A percentile compares a stretch with the other conserved stretches of the same genome.
Evolutionary conservation across 2,888 invertebrate species (phyloP).

Genomic region (Urechis unicinctus): DNA sequence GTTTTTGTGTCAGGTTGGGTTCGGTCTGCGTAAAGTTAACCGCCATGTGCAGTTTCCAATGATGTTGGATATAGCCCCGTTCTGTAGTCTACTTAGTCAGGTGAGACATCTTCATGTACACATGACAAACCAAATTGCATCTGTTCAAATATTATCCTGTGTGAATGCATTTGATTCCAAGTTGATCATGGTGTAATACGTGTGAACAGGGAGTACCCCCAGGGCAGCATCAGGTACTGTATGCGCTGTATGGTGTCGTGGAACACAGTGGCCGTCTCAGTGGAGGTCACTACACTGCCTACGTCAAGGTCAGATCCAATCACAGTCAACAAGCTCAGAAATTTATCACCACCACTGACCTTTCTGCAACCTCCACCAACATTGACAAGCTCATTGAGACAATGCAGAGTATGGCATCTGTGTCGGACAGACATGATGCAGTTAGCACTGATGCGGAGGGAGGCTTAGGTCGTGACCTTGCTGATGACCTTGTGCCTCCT

Average conservation of each 20-base stretch:
- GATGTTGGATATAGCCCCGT: slow-evolving; percentile 80
- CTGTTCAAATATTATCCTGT: background rate
- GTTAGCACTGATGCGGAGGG: background rate
- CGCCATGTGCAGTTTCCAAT: slow-evolving; percentile 82
- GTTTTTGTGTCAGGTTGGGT: slow-evolving; percentile 39
- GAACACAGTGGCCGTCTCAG: slow-evolving; percentile 88
- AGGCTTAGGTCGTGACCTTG: slow-evolving; percentile 20
- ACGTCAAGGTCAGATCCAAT: slow-evolving; percentile 68
- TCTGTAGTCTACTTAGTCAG: slow-evolving; percentile 64
- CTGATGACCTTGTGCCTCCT: slow-evolving; percentile 31
- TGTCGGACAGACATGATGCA: background rate
- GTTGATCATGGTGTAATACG: background rate
- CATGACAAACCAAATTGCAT: background rate
- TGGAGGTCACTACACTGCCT: slow-evolving; percentile 89
- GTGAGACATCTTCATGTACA: slow-evolving; percentile 27
- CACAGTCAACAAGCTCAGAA: background rate
- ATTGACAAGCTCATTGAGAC: background rate
- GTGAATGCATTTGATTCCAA: background rate
- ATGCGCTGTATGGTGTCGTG: slow-evolving; percentile 89
- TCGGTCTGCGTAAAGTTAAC: slow-evolving; percentile 73
- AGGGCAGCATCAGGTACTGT: slow-evolving; percentile 66
- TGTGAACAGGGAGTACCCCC: slow-evolving; percentile 37
- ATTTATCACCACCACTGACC: background rate
- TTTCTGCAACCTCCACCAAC: background rate
- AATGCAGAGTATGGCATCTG: background rate